phyloP scores from a whole-genome alignment of 1,140 invertebrate genomes.

The Cyclina sinensis region DNA sequence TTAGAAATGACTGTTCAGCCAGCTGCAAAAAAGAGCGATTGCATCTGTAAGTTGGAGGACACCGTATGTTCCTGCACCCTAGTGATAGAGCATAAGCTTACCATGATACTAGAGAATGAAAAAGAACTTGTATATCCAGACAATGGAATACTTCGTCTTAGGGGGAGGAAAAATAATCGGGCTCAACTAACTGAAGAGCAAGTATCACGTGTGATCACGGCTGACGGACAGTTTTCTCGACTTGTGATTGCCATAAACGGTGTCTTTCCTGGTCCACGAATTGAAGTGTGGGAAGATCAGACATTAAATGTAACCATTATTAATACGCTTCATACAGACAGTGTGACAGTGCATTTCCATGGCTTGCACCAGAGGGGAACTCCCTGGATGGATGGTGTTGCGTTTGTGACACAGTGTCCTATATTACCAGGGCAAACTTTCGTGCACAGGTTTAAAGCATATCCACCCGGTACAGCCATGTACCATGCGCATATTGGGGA shows the following conservation, averaged over 20 bases:
- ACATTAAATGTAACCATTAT: constrained; percentile 93
- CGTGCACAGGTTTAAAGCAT: constrained; percentile 89
- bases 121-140: too few species aligned
- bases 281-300: constrained; percentile 94
- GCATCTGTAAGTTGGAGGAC: too few species aligned
- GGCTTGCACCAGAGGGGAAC: constrained; percentile 93
- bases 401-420: constrained; percentile 96
- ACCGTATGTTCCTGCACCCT: too few species aligned
- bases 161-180: too few species aligned
- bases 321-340: constrained; percentile 93
- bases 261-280: constrained; percentile 80
- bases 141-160: too few species aligned
- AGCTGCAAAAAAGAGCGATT: too few species aligned
- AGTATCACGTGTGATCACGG: too few species aligned
- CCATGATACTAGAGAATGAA: too few species aligned
- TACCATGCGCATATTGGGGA: constrained; percentile 81
- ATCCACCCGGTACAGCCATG: constrained; percentile 75
- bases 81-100: too few species aligned
- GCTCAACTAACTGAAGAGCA: too few species aligned
- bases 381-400: constrained; percentile 96
- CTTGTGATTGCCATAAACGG: constrained; percentile 65
- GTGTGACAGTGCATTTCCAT: constrained; percentile 91
- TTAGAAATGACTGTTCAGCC: too few species aligned
- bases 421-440: constrained; percentile 94
- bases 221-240: too few species aligned